phyloP scores from a whole-genome alignment of 2,113 vertebrate genomes.

The Aleadryas rufinucha region DNA sequence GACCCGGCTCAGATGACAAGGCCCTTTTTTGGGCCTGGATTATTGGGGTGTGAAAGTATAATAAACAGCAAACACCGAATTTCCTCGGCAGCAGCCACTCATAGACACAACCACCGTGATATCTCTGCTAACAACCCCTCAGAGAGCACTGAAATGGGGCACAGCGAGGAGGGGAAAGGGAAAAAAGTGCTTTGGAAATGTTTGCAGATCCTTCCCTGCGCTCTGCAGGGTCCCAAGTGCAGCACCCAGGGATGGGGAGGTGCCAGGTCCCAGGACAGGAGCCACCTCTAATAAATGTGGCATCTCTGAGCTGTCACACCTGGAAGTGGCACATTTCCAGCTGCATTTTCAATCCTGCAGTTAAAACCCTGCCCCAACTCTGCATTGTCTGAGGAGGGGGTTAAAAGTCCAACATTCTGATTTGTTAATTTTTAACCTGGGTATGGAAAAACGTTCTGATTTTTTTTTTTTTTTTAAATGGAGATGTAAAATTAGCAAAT shows the following conservation, averaged over 20 bases:
- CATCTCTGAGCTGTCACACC: neutral
- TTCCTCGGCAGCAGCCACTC: neutral
- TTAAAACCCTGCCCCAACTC: neutral
- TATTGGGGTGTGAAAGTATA: neutral
- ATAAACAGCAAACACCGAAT: neutral
- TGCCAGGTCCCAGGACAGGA: neutral
- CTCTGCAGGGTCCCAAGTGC: neutral
- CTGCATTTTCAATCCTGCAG: neutral
- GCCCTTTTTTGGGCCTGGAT: neutral
- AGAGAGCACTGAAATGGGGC: neutral
- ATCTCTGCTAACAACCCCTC: neutral
- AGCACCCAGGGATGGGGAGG: neutral
- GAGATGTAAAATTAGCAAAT: neutral
- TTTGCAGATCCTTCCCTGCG: neutral
- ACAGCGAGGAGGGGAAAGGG: neutral
- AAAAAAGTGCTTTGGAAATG: neutral
- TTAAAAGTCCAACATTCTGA: constrained; percentile 38
- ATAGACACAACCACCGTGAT: neutral
- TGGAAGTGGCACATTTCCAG: neutral
- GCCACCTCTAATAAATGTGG: neutral
- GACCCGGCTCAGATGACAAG: neutral
- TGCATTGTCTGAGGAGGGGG: neutral
- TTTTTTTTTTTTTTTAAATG: neutral
- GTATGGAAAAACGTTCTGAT: neutral
- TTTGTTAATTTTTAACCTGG: constrained; percentile 47